Conservation (phyloP, 2,113 vertebrate genomes). For the Alexandromys fortis region DNA sequence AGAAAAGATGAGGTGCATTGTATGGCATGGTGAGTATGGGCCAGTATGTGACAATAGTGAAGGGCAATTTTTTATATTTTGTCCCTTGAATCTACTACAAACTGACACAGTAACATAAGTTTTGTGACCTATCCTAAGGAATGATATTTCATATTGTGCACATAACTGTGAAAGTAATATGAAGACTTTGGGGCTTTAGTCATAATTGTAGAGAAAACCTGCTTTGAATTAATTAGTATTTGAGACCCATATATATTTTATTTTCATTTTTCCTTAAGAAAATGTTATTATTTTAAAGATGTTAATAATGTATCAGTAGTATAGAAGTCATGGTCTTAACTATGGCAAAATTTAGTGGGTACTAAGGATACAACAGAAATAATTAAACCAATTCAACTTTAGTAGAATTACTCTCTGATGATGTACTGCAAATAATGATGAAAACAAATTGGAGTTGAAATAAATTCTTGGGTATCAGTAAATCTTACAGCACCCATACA, state of each 20-base stretch:
- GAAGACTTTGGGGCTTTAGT: neutral
- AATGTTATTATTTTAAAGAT: neutral
- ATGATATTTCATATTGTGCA: neutral
- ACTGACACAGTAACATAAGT: neutral
- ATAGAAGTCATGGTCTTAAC: neutral
- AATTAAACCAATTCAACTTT: slow-evolving; percentile 60
- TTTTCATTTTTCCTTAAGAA: neutral
- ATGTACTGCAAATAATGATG: slow-evolving; percentile 13
- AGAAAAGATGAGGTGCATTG: neutral
- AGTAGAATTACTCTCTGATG: slow-evolving; percentile 35
- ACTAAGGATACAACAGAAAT: slow-evolving; percentile 49
- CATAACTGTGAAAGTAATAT: neutral
- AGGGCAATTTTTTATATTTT: neutral
- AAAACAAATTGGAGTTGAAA: slow-evolving; percentile 70
- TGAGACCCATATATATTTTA: neutral
- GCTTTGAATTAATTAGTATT: neutral
- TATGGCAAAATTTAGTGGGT: neutral
- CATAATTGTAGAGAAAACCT: neutral
- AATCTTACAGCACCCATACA: slow-evolving; percentile 32
- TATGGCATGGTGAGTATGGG: neutral
- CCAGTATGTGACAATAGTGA: neutral
- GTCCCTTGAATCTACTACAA: neutral
- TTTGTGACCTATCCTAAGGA: neutral
- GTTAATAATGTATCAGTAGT: slow-evolving; percentile 18
- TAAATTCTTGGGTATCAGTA: slow-evolving; percentile 50